Evolutionary conservation across 2,797 vertebrate genomes (phyloP).

Genomic region (Spheniscus humboldti): DNA sequence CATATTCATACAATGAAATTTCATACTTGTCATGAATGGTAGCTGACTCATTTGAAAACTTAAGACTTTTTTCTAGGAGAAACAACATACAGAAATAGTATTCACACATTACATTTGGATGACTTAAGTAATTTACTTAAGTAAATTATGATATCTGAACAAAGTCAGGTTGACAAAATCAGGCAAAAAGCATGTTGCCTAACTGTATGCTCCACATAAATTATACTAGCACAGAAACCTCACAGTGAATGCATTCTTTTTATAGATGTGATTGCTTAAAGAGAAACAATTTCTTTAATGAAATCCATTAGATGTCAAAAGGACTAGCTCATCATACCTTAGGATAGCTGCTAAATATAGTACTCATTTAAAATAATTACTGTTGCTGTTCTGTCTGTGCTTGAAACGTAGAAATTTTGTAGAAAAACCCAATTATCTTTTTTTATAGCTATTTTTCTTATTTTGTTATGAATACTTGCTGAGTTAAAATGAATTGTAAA

Average conservation of each 20-base stretch:
- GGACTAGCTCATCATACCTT: background rate
- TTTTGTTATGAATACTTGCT: background rate
- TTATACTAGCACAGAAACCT: background rate
- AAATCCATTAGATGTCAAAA: background rate
- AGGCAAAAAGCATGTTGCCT: background rate
- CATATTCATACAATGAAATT: background rate
- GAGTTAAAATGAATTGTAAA: background rate
- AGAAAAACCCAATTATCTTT: background rate
- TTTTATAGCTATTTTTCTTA: background rate
- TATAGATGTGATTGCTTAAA: background rate
- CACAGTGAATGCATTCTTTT: background rate
- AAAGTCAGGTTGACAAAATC: background rate
- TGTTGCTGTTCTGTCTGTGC: background rate
- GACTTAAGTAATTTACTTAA: background rate
- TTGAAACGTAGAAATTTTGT: background rate
- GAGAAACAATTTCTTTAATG: background rate
- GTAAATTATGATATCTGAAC: background rate
- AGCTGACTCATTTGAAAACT: background rate
- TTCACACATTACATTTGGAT: background rate
- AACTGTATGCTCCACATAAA: background rate
- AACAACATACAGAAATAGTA: background rate
- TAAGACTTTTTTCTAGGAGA: background rate
- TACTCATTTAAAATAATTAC: background rate
- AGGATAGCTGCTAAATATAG: background rate
- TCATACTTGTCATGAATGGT: background rate